Conservation (phyloP, 2,113 vertebrate species). For the Junco hyemalis region DNA sequence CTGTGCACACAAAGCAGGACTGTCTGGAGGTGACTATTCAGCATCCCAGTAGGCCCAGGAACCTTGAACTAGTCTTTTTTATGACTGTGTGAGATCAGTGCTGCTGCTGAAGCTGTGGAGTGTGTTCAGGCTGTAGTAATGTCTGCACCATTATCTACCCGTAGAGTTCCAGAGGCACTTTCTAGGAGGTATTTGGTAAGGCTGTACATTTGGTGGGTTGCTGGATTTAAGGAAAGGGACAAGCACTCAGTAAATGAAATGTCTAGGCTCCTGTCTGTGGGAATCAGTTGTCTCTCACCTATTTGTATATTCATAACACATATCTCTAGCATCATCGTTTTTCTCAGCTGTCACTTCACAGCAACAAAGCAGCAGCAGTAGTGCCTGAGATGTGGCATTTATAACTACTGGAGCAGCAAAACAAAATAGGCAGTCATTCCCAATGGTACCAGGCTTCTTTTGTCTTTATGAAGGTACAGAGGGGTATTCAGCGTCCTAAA, state of each 20-base stretch:
- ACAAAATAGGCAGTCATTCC: constrained; percentile 39
- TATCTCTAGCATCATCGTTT: constrained; percentile 34
- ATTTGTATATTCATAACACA: constrained; percentile 56
- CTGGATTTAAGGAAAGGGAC: neutral
- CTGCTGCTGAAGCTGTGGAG: neutral
- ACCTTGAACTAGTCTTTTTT: neutral
- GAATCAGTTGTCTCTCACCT: neutral
- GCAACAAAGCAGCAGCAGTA: neutral
- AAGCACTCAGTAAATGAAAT: neutral
- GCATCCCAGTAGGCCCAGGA: neutral
- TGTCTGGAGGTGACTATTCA: neutral
- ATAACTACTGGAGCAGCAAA: constrained; percentile 26
- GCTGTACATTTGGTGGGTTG: neutral
- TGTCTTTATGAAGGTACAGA: neutral
- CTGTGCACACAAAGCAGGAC: neutral
- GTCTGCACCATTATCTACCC: neutral
- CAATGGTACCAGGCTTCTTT: neutral
- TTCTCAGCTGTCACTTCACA: constrained; percentile 56
- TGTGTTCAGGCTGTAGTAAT: neutral
- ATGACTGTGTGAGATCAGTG: neutral
- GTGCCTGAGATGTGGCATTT: neutral
- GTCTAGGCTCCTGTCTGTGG: neutral
- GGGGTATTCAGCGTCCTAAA: neutral
- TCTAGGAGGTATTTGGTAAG: neutral
- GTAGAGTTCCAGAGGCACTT: neutral